phyloP scores from a whole-genome alignment of 1,140 invertebrate genomes.

The Drosophila mayri region DNA sequence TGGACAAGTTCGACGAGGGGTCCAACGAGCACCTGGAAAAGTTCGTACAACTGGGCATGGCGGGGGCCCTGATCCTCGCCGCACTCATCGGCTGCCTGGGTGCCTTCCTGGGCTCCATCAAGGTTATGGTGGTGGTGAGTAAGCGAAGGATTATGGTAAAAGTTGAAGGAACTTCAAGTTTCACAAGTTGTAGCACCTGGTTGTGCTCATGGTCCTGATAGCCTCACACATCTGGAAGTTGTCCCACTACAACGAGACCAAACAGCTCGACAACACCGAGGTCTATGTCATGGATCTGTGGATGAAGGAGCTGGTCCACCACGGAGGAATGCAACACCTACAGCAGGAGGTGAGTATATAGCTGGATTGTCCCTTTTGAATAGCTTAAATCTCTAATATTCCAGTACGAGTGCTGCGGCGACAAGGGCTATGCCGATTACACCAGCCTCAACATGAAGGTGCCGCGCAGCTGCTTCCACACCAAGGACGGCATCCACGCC shows the following conservation, averaged over 20 bases:
- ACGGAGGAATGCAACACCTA: conserved; percentile 68
- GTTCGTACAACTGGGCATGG: conserved; percentile 60
- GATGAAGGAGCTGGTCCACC: conserved; percentile 65
- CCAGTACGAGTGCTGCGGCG: conserved; percentile 77
- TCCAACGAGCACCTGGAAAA: conserved; percentile 65
- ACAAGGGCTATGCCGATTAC: conserved; percentile 61
- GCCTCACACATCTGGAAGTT: conserved; percentile 67
- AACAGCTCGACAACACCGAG: conserved; percentile 56
- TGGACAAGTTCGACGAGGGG: conserved; percentile 61
- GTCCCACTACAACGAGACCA: conserved; percentile 66
- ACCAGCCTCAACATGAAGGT: conserved; percentile 51
- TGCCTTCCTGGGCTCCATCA: conserved; percentile 75
- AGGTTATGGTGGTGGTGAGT: conserved; percentile 70
- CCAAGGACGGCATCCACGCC: conserved; percentile 61
- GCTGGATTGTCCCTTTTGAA: background rate
- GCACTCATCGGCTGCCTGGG: conserved; percentile 70
- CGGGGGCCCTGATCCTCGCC: conserved; percentile 54
- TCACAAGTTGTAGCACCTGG: conserved; percentile 51
- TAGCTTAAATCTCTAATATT: background rate
- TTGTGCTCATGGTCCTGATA: conserved; percentile 58
- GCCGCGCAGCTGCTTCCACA: conserved; percentile 70
- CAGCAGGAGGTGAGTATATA: conserved; percentile 52
- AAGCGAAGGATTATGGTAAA: background rate
- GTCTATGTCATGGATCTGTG: conserved; percentile 65
- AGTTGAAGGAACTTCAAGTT: background rate